Percentiles rank a stretch among this genome's conserved stretches.
phyloP scores from a whole-genome alignment of 2,888 invertebrate species.

The Cheilosia soror region DNA sequence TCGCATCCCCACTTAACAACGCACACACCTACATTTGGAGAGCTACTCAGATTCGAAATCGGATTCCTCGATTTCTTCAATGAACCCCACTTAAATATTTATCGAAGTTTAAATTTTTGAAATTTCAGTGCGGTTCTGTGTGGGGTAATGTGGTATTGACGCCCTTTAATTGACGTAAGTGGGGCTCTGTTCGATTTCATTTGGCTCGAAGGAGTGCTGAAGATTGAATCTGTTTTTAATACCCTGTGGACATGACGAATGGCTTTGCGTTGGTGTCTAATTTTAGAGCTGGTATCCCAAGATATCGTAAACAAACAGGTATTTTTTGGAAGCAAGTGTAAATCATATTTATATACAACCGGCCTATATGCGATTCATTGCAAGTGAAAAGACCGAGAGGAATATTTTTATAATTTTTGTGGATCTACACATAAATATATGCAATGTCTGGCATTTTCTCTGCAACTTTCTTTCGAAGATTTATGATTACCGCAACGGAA shows the following conservation, averaged over 20 bases:
- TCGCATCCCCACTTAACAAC: too few species aligned
- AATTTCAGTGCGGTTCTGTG: constrained; percentile 1
- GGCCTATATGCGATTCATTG: neutral
- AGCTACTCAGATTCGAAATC: constrained; percentile 4
- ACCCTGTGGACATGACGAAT: constrained; percentile 9
- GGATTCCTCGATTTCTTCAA: constrained; percentile 29
- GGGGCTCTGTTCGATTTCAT: constrained; percentile 38
- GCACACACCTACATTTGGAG: neutral
- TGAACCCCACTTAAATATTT: constrained; percentile 53
- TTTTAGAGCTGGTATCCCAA: constrained; percentile 26
- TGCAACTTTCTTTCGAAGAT: constrained; percentile 32
- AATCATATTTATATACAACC: neutral
- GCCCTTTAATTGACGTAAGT: constrained; percentile 37
- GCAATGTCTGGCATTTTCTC: constrained; percentile 11
- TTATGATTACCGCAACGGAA: constrained; percentile 65
- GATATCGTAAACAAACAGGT: constrained; percentile 8
- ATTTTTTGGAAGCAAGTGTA: neutral
- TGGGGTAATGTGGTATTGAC: neutral
- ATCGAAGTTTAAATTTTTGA: constrained; percentile 49
- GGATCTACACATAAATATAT: neutral
- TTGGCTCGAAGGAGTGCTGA: constrained; percentile 40
- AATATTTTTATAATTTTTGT: neutral
- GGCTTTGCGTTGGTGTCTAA: constrained; percentile 9
- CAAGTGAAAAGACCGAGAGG: neutral
- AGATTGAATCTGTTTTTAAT: constrained; percentile 8